phyloP scores from a whole-genome alignment of 2,888 invertebrate genomes.

The Lasioglossum morio region DNA sequence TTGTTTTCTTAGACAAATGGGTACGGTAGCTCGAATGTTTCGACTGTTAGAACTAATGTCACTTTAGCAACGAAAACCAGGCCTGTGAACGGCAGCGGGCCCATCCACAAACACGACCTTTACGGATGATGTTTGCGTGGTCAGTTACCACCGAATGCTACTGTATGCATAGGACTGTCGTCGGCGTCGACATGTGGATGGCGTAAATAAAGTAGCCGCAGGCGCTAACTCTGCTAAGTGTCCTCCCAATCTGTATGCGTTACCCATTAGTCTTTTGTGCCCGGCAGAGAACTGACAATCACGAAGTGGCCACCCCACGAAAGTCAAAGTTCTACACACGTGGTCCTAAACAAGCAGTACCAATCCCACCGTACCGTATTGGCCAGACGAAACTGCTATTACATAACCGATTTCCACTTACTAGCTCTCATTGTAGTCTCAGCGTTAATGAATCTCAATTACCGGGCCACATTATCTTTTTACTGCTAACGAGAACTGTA shows the following conservation, averaged over 20 bases:
- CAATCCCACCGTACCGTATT: slow-evolving; percentile 22
- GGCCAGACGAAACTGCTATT: slow-evolving; percentile 19
- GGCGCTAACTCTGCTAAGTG: slow-evolving; percentile 77
- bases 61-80: slow-evolving; percentile 60
- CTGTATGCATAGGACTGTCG: slow-evolving; percentile 72
- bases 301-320: slow-evolving; percentile 44
- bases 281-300: slow-evolving; percentile 40
- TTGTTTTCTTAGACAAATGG: slow-evolving; percentile 68
- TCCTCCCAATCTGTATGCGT: slow-evolving; percentile 77
- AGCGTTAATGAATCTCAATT: slow-evolving; percentile 51
- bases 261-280: slow-evolving; percentile 72
- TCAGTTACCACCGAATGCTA: slow-evolving; percentile 76
- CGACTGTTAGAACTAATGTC: slow-evolving; percentile 61
- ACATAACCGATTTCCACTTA: slow-evolving; percentile 2
- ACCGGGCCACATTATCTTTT: slow-evolving; percentile 14
- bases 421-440: background rate
- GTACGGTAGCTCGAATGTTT: slow-evolving; percentile 65
- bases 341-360: slow-evolving; percentile 55
- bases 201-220: slow-evolving; percentile 79
- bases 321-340: slow-evolving; percentile 49
- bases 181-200: slow-evolving; percentile 60
- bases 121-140: slow-evolving; percentile 71
- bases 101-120: slow-evolving; percentile 66
- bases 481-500: background rate
- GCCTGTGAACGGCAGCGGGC: slow-evolving; percentile 54